Conservation (phyloP, 1,140 invertebrate species). For the Diorhabda carinulata region DNA sequence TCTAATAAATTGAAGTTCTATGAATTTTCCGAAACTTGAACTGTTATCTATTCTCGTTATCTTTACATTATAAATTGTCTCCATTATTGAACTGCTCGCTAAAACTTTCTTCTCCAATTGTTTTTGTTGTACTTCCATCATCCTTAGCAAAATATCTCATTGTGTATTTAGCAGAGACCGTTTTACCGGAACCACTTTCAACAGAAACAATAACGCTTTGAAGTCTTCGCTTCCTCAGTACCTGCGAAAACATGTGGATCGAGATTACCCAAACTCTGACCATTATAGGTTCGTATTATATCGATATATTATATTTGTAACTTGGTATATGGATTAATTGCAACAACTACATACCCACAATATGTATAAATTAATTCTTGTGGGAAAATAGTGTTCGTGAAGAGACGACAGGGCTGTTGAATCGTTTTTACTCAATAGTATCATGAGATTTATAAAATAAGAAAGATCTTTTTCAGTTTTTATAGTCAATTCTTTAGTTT, state of each 20-base stretch:
- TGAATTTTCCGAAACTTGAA: constrained; percentile 93
- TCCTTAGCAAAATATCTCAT: constrained; percentile 98
- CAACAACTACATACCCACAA: constrained; percentile 96
- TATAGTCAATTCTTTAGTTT: constrained; percentile 55
- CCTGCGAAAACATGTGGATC: constrained; percentile 99
- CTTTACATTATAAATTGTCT: constrained; percentile 98
- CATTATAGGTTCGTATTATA: constrained; percentile 92
- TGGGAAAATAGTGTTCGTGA: constrained; percentile 94
- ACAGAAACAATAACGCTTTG: constrained; percentile 98
- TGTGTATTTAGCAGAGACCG: constrained; percentile 96
- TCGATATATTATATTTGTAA: constrained; percentile 90
- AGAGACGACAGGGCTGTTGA: constrained; percentile 94
- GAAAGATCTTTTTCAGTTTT: constrained; percentile 74
- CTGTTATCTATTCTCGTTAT: constrained; percentile 98
- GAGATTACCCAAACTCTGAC: constrained; percentile 90
- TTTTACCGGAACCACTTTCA: constrained; percentile 96
- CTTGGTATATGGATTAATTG: constrained; percentile 97
- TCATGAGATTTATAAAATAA: constrained; percentile 90
- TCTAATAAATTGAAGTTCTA: constrained; percentile 91
- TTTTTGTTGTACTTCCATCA: constrained; percentile 82
- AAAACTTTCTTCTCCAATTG: constrained; percentile 95
- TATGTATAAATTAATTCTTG: constrained; percentile 96
- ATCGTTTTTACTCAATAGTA: constrained; percentile 98
- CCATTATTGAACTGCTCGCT: constrained; percentile 98
- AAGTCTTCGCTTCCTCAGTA: constrained; percentile 92